Evolutionary conservation across 23 tunicate species (phyloP).

Genomic region (Ciona savignyi): DNA sequence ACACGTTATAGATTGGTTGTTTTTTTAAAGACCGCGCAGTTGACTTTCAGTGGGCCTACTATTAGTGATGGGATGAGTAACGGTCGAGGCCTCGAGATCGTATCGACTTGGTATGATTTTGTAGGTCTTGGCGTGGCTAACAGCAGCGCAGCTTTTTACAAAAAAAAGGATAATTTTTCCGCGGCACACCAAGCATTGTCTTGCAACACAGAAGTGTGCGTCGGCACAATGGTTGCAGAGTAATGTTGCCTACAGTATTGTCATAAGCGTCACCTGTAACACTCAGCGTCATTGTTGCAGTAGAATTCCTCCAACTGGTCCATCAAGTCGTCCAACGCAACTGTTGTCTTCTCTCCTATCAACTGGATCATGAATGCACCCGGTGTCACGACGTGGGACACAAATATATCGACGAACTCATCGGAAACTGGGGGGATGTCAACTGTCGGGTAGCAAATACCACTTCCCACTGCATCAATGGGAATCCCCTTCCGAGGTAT

Average conservation of each 20-base stretch:
- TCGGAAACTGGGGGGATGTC: slow-evolving; percentile 26
- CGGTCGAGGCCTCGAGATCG: too few relatives aligned
- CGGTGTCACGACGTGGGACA: slow-evolving; percentile 47
- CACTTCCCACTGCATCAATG: slow-evolving; percentile 62
- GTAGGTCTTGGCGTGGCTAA: not conserved
- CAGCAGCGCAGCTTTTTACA: not conserved
- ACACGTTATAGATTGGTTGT: too few relatives aligned
- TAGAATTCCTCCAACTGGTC: slow-evolving; percentile 66
- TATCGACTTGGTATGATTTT: not conserved
- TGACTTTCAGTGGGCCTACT: too few relatives aligned
- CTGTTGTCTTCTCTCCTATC: slow-evolving; percentile 47
- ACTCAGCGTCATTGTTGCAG: slow-evolving; percentile 29
- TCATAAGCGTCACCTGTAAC: slow-evolving; percentile 13
- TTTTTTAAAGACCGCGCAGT: too few relatives aligned
- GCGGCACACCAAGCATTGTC: too few relatives aligned
- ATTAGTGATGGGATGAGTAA: too few relatives aligned
- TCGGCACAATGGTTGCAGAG: not conserved
- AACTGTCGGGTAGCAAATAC: slow-evolving; percentile 26
- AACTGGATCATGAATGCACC: slow-evolving; percentile 52
- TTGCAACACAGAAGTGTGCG: too few relatives aligned
- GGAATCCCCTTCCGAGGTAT: slow-evolving; percentile 8
- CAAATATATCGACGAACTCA: slow-evolving; percentile 48
- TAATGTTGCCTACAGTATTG: not conserved
- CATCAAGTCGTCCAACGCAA: slow-evolving; percentile 62
- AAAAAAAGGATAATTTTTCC: too few relatives aligned